Base-by-base conservation (phyloP, 2,113 vertebrate genomes). In the Rhizomys pruinosus region DNA sequence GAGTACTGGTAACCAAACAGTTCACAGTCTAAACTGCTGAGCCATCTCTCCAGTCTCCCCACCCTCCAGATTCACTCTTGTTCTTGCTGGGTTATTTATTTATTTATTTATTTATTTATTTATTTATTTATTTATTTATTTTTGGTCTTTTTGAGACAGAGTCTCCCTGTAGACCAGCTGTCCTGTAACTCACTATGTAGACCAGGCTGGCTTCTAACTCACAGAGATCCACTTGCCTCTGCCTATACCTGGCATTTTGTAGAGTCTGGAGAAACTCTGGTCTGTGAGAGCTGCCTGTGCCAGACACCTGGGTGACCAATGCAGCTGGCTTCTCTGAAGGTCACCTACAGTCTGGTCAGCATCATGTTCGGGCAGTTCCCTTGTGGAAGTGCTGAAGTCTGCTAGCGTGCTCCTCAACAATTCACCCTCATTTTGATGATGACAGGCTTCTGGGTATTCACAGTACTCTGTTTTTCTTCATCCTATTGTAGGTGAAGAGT, bases 401-500 rank as follows among this genome's bases (percentile, higher is more conserved):
- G 16, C 76, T 42, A 20, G 11, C 3, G 0, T 84, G 29, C 59
- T 71, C 19, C 23, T 72, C 63, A 72, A 19, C 74, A 34, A 42
- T 19, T 88, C 63, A 42, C n/a, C 61, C 61, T 94, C 5, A 4
- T 39, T 52, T 79, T 90, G 59, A 42, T 63, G 61, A n/a, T 74
- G 59, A 29, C 55, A 63, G 5, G n/a, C 27, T 66, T 90, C 86
- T 79, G 12, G 39, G 52, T 42, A 27, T 66, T 74, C 64, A 2
- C 0, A 7, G 72, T 39, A 2, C 64, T 74, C 63, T 55, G 7
- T 80, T 95, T 69, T 7, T 0, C 47, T 69, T 93, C 66, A 84
- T 80, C 32, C 90, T 19, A 1, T 88, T 79, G 25, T 87, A 99
- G 99, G 98, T 99, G 94, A 99, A 98, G 97, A 97, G 95, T 59